Evolutionary conservation across 2,797 vertebrate genomes (phyloP).

Genomic region (Enteromius radiatus): DNA sequence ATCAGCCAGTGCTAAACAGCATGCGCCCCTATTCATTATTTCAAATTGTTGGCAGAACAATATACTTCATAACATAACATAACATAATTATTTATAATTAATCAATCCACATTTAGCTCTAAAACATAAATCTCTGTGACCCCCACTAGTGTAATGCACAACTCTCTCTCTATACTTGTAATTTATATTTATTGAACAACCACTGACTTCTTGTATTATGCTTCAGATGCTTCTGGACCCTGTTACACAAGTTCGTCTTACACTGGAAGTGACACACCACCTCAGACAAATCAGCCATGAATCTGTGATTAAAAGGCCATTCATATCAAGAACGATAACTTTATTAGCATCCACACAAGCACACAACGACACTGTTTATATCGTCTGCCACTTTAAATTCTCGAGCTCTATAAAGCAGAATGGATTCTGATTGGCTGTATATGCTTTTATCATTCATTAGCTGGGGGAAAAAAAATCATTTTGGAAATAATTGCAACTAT

Average conservation of each 20-base stretch:
- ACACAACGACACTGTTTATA: not conserved
- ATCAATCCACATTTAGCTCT: constrained; percentile 2
- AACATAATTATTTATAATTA: no score
- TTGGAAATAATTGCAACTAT: not conserved
- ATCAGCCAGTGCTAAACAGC: constrained; percentile 12
- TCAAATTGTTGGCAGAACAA: constrained; percentile 18
- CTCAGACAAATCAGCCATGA: constrained; percentile 3
- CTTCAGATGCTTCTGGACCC: not conserved
- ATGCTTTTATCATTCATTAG: not conserved
- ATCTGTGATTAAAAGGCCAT: constrained; percentile 5
- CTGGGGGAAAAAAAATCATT: not conserved
- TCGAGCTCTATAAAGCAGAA: not conserved
- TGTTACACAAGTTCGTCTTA: not conserved
- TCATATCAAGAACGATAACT: not conserved
- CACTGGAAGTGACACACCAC: not conserved
- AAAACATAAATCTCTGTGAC: constrained; percentile 2
- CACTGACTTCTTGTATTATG: not conserved
- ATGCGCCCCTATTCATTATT: constrained; percentile 31
- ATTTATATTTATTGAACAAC: constrained; percentile 6
- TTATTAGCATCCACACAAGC: not conserved
- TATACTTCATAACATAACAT: no score
- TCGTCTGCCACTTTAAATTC: not conserved
- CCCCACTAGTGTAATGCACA: not conserved
- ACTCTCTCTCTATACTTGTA: not conserved
- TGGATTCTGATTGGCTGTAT: not conserved